Evolutionary conservation across 64 coral and sea anemone genomes (phyloP), one percentile per base, ranked within the genome.

Genomic region (Porites lutea): DNA sequence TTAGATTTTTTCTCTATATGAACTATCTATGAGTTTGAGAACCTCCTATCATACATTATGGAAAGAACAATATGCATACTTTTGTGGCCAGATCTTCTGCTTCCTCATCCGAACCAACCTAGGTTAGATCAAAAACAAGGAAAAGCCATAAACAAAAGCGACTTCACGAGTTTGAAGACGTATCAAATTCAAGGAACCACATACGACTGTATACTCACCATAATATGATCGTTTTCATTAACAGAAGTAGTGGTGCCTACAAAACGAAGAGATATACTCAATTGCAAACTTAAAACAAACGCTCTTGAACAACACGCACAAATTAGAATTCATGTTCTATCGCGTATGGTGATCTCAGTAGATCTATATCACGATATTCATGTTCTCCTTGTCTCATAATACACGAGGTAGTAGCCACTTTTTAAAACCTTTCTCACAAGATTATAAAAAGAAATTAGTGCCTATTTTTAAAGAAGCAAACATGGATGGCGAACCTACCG

Each of bases 41-140:
- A 37, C 0, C 27, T 37, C 27, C 27, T 37, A 37, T 37, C 27
- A 37, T 37, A 37, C 27, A 57, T 57, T 9, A 57, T 6, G 3
- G 54, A 57, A 57, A 12, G 27, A 37, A 37, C 27, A 37, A 5
- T 48, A 76, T 65, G 16, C 80, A 16, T 67, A 83, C 80, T 19
- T 83, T 83, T n/a, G 61, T 45, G 6, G 60, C 15, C 4, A 67
- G 45, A 22, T 83, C 75, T 55, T 77, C 80, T 66, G 59, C 8
- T 66, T 83, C 80, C 65, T 83, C 80, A 8, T 83, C 80, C 8
- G 80, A 83, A 10, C 1, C 62, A 66, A 67, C 61, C 80, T 83
- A 43, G 65, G 45, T 65, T 6, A 65, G 16, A 82, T 48, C 14
- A 64, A 20, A 51, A 18, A 19, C 59, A 19, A 18, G 18, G 4